A percentile compares a stretch with the other conserved stretches of the same genome.
Evolutionary conservation across 1,140 invertebrate genomes (phyloP).

Genomic region (Drosophila sturtevanti): DNA sequence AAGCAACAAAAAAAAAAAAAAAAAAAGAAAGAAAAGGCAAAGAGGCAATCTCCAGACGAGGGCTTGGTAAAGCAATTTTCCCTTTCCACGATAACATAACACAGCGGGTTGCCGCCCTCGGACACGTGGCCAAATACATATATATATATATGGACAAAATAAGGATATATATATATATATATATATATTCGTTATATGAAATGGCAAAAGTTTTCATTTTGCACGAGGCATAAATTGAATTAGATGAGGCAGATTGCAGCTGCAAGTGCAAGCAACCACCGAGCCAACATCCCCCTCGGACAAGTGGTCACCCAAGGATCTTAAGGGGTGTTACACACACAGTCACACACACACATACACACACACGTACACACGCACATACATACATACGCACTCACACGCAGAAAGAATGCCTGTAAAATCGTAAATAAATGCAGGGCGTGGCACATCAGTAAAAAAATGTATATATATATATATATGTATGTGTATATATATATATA

Average conservation of each 20-base stretch:
- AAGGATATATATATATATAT: neutral
- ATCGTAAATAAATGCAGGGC: constrained; percentile 31
- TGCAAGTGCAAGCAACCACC: constrained; percentile 61
- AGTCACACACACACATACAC: no score
- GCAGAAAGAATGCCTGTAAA: neutral
- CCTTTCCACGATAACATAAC: constrained; percentile 34
- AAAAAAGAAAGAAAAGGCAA: constrained; percentile 8
- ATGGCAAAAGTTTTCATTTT: constrained; percentile 50
- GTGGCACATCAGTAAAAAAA: constrained; percentile 17
- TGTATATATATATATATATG: neutral
- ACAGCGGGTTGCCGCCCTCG: constrained; percentile 48
- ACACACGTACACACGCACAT: no score
- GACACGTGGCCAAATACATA: constrained; percentile 35
- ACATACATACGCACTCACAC: no score
- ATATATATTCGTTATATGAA: neutral
- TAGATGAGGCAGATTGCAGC: constrained; percentile 60
- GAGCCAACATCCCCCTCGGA: neutral
- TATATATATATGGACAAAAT: no score
- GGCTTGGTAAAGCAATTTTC: constrained; percentile 36
- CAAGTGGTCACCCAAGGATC: constrained; percentile 1
- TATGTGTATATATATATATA: neutral
- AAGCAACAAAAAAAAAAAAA: no score
- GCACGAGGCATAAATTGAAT: constrained; percentile 71
- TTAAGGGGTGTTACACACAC: neutral
- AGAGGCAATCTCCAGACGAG: constrained; percentile 1